Base-by-base conservation (phyloP, 2,888 invertebrate species). In the Leptopilina myrica region DNA sequence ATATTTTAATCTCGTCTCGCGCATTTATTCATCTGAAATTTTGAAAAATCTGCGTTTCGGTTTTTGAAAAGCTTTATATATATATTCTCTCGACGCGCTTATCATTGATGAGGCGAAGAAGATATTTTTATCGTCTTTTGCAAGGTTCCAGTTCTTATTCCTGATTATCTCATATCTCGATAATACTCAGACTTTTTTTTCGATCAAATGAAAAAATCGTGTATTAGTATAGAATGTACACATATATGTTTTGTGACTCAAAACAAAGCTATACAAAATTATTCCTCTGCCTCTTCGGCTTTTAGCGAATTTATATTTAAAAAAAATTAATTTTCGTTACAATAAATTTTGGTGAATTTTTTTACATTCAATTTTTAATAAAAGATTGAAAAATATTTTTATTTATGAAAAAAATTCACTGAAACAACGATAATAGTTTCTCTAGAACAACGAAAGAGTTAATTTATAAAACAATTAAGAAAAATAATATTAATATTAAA, bases 171-270 rank as follows among this genome's bases (percentile, higher is more conserved):
- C 62, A 66, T 66, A 66, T 43, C 15, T 40, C 66, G 66, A 66
- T 46, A 66, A 66, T 66, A 43, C 49, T 67, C 67, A 12, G 12
- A 53, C 12, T 20, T 3, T 69, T 20, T 76, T 56, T 76, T 76
- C 67, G 5, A 62, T 76, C 53, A 66, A 73, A 78, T 67, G 40
- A 62, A 76, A 62, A 76, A 76, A 56, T 59, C 78, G 73, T 76
- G 43, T 69, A 56, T 14, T 80, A 62, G 15, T 62, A 33, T 33
- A 62, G 5, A 46, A 12, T 46, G 33, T 64, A 26, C 26, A 6
- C 20, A 43, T 43, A 5, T 43, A 43, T 43, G 64, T 64, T 15
- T 15, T 15, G n/a, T 66, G 46, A 66, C 15, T 66, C 66, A 66
- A 66, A 66, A 15, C 46, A 66, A 66, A 15, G 46, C 43, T 43